Conservation (phyloP, 2,797 vertebrate genomes). For the Melanotaenia maccullochi region DNA sequence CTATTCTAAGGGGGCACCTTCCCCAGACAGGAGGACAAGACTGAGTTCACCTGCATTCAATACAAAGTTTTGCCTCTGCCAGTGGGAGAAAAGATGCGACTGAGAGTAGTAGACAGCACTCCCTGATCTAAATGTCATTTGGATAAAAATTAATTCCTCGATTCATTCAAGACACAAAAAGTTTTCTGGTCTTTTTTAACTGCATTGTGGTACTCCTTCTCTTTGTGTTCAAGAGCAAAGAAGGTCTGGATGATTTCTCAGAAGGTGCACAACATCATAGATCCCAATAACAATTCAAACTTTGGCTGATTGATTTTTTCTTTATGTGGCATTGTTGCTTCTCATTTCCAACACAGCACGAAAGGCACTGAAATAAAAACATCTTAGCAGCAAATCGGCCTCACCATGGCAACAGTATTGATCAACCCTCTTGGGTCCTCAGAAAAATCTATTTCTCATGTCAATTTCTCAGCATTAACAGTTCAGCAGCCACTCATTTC, state of each 20-base stretch:
- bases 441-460: slow-evolving; percentile 77
- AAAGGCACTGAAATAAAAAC: slow-evolving; percentile 77
- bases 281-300: slow-evolving; percentile 58
- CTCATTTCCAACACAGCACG: slow-evolving; percentile 75
- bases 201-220: slow-evolving; percentile 9
- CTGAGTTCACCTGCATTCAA: slow-evolving; percentile 74
- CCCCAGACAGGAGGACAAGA: slow-evolving; percentile 73
- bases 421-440: slow-evolving; percentile 76
- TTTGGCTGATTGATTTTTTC: slow-evolving; percentile 65
- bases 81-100: slow-evolving; percentile 45
- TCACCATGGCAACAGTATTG: slow-evolving; percentile 82
- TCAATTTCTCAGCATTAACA: slow-evolving; percentile 77
- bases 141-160: slow-evolving; percentile 71
- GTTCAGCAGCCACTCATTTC: slow-evolving; percentile 71
- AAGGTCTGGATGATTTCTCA: slow-evolving; percentile 28
- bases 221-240: neutral
- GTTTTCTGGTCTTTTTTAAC: slow-evolving; percentile 39
- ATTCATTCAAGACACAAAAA: slow-evolving; percentile 61
- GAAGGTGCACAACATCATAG: slow-evolving; percentile 39
- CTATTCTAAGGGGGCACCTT: slow-evolving; percentile 64
- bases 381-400: slow-evolving; percentile 77
- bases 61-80: slow-evolving; percentile 57
- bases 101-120: slow-evolving; percentile 41
- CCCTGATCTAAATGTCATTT: slow-evolving; percentile 74
- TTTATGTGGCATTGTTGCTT: slow-evolving; percentile 65